Conservation (phyloP, 2,888 invertebrate genomes). For the Anodontia alba region DNA sequence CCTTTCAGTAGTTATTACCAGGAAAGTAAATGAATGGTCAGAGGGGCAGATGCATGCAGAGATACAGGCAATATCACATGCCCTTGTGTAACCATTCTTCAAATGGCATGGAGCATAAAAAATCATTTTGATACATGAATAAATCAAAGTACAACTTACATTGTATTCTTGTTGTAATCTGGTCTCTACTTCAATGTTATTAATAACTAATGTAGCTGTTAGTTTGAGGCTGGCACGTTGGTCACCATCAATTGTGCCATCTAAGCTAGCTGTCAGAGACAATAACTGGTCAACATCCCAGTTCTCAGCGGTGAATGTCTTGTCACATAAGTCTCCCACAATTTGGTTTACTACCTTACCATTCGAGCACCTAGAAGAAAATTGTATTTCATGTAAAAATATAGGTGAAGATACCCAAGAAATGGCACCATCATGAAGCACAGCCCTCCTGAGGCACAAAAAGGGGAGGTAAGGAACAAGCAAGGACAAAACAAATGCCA, state of each 20-base stretch:
- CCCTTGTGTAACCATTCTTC: too few relatives aligned
- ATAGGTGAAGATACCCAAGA: too few relatives aligned
- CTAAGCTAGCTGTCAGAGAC: conserved; percentile 28
- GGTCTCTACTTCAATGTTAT: conserved; percentile 15
- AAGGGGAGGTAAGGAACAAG: too few relatives aligned
- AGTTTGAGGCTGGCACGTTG: conserved; percentile 29
- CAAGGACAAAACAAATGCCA: too few relatives aligned
- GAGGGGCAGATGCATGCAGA: too few relatives aligned
- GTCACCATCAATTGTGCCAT: conserved; percentile 28
- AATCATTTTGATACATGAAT: too few relatives aligned
- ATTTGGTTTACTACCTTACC: conserved; percentile 32
- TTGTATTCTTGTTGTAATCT: conserved; percentile 10
- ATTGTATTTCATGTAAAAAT: not conserved
- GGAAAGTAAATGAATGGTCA: too few relatives aligned
- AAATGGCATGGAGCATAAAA: too few relatives aligned
- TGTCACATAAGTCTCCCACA: conserved; percentile 28
- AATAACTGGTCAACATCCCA: conserved; percentile 28
- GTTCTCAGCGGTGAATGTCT: conserved; percentile 28
- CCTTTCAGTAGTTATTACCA: too few relatives aligned
- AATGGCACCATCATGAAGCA: too few relatives aligned
- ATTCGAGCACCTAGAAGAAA: conserved; percentile 13
- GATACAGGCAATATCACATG: too few relatives aligned
- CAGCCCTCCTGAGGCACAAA: too few relatives aligned
- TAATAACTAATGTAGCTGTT: conserved; percentile 14
- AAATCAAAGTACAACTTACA: conserved; percentile 6